A percentile compares a stretch with the other conserved stretches of the same genome.
These are phyloP conservation scores for Dolichotis patagonum DNA, from an alignment of 2,113 vertebrate genomes.

Conservation along the genomic window DNA sequence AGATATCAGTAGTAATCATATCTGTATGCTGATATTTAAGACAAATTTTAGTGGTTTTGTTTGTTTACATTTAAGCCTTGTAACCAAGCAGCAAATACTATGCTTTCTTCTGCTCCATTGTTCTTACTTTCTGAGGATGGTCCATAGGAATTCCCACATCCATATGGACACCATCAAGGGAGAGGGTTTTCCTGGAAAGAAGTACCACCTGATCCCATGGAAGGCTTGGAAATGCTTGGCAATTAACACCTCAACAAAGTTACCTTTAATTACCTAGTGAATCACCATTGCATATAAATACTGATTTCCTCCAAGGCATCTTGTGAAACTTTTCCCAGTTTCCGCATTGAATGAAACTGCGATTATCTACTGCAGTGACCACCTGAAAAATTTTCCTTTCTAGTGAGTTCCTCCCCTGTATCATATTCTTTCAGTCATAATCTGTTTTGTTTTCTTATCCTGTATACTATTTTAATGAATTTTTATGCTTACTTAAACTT, in stretches of 20 bases:
- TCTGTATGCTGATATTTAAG: neutral
- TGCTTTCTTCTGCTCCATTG: accelerated
- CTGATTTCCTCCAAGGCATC: neutral
- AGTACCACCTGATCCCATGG: neutral
- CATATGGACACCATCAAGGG: neutral
- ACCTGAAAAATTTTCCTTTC: neutral
- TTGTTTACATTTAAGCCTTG: neutral
- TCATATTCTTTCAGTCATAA: neutral
- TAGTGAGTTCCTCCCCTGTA: neutral
- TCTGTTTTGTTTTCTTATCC: neutral
- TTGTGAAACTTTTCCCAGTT: neutral
- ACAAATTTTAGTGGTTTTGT: neutral
- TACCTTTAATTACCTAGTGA: neutral
- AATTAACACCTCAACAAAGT: conserved; percentile 44
- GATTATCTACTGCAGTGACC: neutral
- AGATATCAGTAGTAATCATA: neutral
- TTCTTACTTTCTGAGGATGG: neutral
- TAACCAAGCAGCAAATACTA: neutral
- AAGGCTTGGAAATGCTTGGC: conserved; percentile 18
- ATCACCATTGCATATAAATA: conserved; percentile 7
- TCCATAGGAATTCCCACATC: neutral
- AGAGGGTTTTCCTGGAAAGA: neutral
- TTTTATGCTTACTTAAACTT: neutral
- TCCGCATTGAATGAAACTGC: neutral
- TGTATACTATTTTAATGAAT: neutral